Base-by-base conservation (phyloP, 2,797 vertebrate species). In the Crenuchus spilurus region DNA sequence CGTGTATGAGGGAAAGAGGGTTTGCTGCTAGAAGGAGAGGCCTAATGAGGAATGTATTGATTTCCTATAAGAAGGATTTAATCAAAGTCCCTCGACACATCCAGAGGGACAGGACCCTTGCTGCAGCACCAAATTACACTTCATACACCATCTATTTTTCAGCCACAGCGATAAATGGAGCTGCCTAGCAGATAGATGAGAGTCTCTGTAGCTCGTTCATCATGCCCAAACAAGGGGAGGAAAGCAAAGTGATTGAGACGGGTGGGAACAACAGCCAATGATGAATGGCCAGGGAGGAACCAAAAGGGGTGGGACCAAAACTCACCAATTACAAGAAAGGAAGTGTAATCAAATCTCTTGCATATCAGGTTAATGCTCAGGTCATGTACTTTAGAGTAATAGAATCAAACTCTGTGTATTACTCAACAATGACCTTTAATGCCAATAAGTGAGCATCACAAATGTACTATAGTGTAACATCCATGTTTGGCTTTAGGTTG, bases 101-200 rank as follows among this genome's bases (percentile, higher is more conserved):
- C 85, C 72, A 80, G 78, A 83, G 87, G 82, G 80, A 85, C 81
- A 88, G 80, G 76, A 62, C 69, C 80, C 80, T 83, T 80, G 74
- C 87, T 83, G 51, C 84, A 87, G 78, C 86, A 88, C 87, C 84
- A 89, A 86, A 88, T 88, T 91, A 84, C 85, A 82, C 78, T 88
- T 89, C 86, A 85, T 88, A 84, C 63, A 85, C 80, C 79, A 82
- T 87, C 87, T 89, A 82, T 91, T 89, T 89, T 88, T 90, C 84
- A 88, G 84, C 48, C 13, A 65, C 54, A 10, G 70, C 62, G 86
- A 88, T 87, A 91, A 93, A 93, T 93, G 91, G 92, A 92, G 85
- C 90, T 94, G 92, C 92, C 89, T 82, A 62, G 63, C 82, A 90
- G 90, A 93, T 91, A 71, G 83, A 89, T 88, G 92, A 91, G 88